Evolutionary conservation across 2,113 vertebrate genomes (phyloP).

Genomic region (Lepus europaeus): DNA sequence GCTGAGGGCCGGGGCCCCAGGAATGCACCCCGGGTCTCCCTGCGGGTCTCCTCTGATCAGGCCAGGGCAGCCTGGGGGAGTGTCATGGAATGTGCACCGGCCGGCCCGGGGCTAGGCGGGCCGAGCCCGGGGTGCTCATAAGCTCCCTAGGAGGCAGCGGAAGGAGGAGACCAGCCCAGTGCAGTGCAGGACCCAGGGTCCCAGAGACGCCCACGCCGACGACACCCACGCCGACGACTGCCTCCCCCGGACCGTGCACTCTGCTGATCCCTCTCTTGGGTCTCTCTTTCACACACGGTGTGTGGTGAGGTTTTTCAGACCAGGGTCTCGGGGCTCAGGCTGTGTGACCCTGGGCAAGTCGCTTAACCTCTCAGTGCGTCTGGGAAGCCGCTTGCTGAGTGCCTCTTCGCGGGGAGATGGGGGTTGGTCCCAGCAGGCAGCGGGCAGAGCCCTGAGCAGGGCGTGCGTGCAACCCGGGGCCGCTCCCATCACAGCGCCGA

Average conservation of each 20-base stretch:
- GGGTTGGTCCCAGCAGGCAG: no score
- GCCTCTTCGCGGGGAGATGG: no score
- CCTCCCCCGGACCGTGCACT: neutral
- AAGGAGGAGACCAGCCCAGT: accelerated
- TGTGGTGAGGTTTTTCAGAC: no score
- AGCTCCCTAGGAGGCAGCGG: neutral
- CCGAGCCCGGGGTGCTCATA: neutral
- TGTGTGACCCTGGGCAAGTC: neutral
- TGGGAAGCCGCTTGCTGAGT: no score
- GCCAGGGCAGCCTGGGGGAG: neutral
- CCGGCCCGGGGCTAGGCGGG: neutral
- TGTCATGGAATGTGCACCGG: accelerated
- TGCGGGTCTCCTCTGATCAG: no score
- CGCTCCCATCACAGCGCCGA: no score
- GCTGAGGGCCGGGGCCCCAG: neutral
- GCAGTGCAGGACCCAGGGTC: neutral
- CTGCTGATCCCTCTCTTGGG: no score
- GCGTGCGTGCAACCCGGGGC: no score
- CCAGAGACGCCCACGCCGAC: neutral
- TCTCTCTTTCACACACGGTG: neutral
- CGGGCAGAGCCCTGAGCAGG: no score
- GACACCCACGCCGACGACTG: no score
- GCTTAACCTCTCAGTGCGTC: neutral
- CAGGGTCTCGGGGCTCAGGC: no score
- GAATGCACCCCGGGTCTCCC: neutral